These are phyloP conservation scores for Cryptocephalus primarius DNA, from an alignment of 2,888 invertebrate species.

Conservation along the genomic window DNA sequence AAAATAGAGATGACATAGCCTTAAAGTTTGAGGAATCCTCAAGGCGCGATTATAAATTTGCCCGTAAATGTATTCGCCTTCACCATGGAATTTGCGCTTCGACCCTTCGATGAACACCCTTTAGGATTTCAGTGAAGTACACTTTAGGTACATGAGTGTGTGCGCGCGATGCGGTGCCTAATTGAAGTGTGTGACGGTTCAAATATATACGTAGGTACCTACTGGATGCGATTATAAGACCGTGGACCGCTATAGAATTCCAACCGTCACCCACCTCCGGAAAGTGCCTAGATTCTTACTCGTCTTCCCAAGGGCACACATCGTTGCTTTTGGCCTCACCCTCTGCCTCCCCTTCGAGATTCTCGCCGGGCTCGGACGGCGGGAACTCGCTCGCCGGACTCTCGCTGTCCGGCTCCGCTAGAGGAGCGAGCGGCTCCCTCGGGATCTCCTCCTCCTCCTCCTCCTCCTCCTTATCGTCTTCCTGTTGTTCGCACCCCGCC, in stretches of 20 bases:
- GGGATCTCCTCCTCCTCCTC: conserved; percentile 3
- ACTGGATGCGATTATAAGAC: too few species aligned
- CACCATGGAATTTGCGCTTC: too few species aligned
- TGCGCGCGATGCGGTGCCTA: conserved; percentile 6
- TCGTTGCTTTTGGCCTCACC: conserved; percentile 57
- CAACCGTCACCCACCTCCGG: too few species aligned
- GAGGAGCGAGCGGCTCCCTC: conserved; percentile 44
- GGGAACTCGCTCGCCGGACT: conserved; percentile 53
- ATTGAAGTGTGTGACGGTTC: conserved; percentile 4
- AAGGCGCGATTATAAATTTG: too few species aligned
- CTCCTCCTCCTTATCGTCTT: not conserved
- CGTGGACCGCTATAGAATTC: too few species aligned
- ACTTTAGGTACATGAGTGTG: not conserved
- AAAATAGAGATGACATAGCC: too few species aligned
- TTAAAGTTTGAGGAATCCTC: too few species aligned
- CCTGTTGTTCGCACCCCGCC: conserved; percentile 27
- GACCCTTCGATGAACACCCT: too few species aligned
- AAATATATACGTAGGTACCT: not conserved
- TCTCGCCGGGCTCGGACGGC: conserved; percentile 27
- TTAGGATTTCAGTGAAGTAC: too few species aligned
- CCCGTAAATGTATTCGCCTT: too few species aligned
- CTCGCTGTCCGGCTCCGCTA: conserved; percentile 59
- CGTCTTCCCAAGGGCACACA: conserved; percentile 92
- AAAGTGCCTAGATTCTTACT: conserved; percentile 54
- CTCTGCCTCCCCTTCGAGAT: conserved; percentile 6